Evolutionary conservation across 1,140 invertebrate genomes (phyloP).

Genomic region (Doryteuthis pealeii): DNA sequence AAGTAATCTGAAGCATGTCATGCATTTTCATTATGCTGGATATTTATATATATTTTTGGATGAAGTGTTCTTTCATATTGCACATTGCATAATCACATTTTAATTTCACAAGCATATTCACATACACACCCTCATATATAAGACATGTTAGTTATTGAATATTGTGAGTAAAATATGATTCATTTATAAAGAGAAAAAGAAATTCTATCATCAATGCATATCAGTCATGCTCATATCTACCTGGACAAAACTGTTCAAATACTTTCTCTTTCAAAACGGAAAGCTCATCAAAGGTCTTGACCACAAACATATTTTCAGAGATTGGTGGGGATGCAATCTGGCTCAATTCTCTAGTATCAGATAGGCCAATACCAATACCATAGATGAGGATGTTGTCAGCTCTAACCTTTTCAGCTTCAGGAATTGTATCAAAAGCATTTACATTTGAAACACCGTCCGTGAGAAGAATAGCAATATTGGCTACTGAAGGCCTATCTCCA

Average conservation of each 20-base stretch:
- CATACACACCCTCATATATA: no score
- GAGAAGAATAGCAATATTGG: constrained; percentile 42
- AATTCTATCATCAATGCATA: no score
- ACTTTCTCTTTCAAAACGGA: constrained; percentile 32
- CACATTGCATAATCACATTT: no score
- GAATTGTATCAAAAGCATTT: constrained; percentile 41
- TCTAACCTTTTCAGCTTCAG: constrained; percentile 36
- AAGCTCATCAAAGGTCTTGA: constrained; percentile 41
- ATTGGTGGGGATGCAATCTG: constrained; percentile 25
- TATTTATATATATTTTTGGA: no score
- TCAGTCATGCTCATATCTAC: constrained; percentile 15
- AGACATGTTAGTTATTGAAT: no score
- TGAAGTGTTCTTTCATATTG: no score
- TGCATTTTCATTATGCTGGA: no score
- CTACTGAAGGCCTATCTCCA: constrained; percentile 41
- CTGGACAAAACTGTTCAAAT: constrained; percentile 37
- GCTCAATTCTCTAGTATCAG: constrained; percentile 21
- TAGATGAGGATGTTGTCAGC: constrained; percentile 40
- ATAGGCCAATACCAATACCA: constrained; percentile 42
- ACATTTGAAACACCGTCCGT: constrained; percentile 52
- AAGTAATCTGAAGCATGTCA: no score
- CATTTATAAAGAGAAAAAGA: no score
- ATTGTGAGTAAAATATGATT: no score
- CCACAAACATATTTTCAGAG: constrained; percentile 32
- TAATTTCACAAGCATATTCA: no score